Percentiles rank a stretch among this genome's conserved stretches.
Evolutionary conservation across 1,140 invertebrate species (phyloP).

Genomic region (Adoxophyes honmai): DNA sequence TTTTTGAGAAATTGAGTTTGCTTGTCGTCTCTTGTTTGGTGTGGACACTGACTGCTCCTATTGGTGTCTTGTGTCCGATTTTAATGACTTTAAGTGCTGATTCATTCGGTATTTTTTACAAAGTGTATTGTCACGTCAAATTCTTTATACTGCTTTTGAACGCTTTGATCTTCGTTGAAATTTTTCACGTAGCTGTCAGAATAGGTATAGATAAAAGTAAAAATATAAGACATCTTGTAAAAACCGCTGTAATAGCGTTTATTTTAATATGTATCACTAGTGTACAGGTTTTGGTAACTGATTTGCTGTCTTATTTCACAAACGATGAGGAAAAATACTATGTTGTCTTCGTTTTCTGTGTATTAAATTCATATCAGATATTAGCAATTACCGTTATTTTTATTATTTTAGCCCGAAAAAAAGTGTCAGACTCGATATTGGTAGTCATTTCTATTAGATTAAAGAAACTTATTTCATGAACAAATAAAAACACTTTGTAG

Average conservation of each 20-base stretch:
- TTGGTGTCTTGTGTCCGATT: constrained; percentile 32
- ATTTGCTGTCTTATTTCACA: constrained; percentile 36
- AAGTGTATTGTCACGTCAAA: constrained; percentile 31
- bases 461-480: background rate
- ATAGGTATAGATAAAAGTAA: constrained; percentile 21
- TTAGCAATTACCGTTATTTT: constrained; percentile 32
- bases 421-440: constrained; percentile 14
- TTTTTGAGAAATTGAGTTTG: constrained; percentile 24
- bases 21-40: constrained; percentile 18
- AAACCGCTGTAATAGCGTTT: constrained; percentile 36
- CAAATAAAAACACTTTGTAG: background rate
- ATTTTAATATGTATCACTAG: constrained; percentile 38
- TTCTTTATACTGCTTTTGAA: constrained; percentile 36
- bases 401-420: constrained; percentile 29
- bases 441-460: background rate
- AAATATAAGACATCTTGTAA: constrained; percentile 32
- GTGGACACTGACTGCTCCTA: constrained; percentile 28
- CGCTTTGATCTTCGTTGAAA: constrained; percentile 33
- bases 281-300: constrained; percentile 40
- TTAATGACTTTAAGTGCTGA: constrained; percentile 18
- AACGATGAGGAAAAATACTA: constrained; percentile 17
- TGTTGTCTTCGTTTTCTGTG: constrained; percentile 29
- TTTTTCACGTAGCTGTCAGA: constrained; percentile 32
- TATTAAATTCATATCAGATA: constrained; percentile 45
- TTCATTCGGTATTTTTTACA: constrained; percentile 31